Evolutionary conservation across 2,113 vertebrate genomes (phyloP), one percentile per base, ranked within the genome.

Genomic region (Tympanuchus pallidicinctus): DNA sequence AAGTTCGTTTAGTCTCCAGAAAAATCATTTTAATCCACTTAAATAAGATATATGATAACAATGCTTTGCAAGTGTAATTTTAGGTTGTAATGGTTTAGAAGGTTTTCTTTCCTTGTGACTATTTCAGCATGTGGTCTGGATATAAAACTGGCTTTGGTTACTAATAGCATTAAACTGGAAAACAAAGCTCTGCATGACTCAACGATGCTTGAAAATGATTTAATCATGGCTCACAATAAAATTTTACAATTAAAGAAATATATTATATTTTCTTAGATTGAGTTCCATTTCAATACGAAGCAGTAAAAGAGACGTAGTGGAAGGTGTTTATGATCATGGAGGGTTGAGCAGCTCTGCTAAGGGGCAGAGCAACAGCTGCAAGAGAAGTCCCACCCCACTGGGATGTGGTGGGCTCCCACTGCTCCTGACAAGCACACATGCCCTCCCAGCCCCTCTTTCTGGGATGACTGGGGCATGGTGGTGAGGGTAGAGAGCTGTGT

Each of bases 111-210:
- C 67, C 63, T 93, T 85, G 60, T 65, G 79, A 57, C 42, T 93
- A 12, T 47, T 63, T 45, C 5, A 65, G 61, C 88, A 90, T 92
- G 71, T 96, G 90, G 61, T 96, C 84, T 89, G 83, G 72, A 95
- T 89, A 85, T 86, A 95, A 93, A 93, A 83, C 81, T 97, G 88
- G 75, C 77, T 95, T 96, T 85, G 32, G 66, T 72, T 73, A 91
- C 59, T 18, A 54, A 71, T 30, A 92, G 59, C 28, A 82, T 93
- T 93, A 89, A 95, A 82, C 56, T 64, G 66, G 76, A 89, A 96
- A 96, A 87, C 57, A 94, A 86, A 91, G 42, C 42, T 82, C 14
- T 8, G 3, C 18, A 38, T 94, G 87, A 88, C 40, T 91, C 69
- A 83, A 3, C 1, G 1, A 72, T 69, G 57, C 30, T 78, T 80